Evolutionary conservation across 2,113 vertebrate genomes (phyloP), one percentile per base, ranked within the genome.

Genomic region (Tetrao urogallus): DNA sequence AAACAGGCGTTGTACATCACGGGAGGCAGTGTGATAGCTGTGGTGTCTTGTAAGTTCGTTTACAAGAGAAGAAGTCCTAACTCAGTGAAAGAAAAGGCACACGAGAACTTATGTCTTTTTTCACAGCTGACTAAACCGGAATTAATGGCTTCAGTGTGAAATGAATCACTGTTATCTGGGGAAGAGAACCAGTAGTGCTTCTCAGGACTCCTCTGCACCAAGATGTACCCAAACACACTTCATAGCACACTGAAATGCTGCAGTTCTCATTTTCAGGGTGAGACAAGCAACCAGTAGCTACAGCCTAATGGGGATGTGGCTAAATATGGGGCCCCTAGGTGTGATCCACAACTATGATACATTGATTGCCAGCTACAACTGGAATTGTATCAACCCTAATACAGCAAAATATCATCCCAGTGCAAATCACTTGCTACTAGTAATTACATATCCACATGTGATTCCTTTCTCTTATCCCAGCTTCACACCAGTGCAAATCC

Each of bases 1-100:
- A 92, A 94, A 88, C 94, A 86, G 91, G 94, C 93, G 8, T 72
- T 95, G 88, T 91, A 88, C 84, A 96, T 94, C 94, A 97, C 76
- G 80, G 82, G 73, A 57, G 93, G 65, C 92, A 84, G 88, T 40
- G 0, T 54, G 24, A 56, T 38, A 45, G 80, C 91, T 45, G 80
- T 94, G 86, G 28, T 81, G 54, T 48, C 73, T 94, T 85, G 18
- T 69, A 77, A 94, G 88, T 93, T 94, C 95, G 83, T 94, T 94
- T 94, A 34, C 88, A 77, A 78, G 80, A 54, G 63, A 79, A 91
- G 70, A 79, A 91, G 66, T 82, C 73, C 88, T 73, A 92, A 10
- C 66, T 82, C 57, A 32, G 80, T 54, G 24, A 61, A 61, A 90
- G 80, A 81, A 91, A 69, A 94, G 61, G 82, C 2, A 3, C 76